Evolutionary conservation across 2,888 invertebrate species (phyloP).

Genomic region (Drosophila greeni): DNA sequence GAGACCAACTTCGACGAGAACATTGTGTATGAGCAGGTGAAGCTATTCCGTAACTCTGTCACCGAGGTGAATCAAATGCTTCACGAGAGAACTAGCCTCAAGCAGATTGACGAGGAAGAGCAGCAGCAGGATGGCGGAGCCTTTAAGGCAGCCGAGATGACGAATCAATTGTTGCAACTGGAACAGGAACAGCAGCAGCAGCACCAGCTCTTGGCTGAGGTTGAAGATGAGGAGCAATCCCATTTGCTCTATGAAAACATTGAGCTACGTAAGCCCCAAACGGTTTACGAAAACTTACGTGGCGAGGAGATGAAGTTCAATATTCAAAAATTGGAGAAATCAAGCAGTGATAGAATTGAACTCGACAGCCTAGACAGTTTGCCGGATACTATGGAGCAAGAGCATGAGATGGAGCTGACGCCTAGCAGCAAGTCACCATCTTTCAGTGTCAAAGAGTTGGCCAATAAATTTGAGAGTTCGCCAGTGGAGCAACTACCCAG

Average conservation of each 20-base stretch:
- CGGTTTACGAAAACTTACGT: conserved; percentile 77
- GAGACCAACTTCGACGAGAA: conserved; percentile 82
- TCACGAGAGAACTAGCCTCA: conserved; percentile 70
- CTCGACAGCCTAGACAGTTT: conserved; percentile 74
- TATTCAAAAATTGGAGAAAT: conserved; percentile 17
- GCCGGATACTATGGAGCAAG: conserved; percentile 52
- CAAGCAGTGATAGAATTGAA: conserved; percentile 61
- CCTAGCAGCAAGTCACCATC: conserved; percentile 77
- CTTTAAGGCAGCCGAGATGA: conserved; percentile 55
- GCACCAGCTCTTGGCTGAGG: conserved; percentile 52
- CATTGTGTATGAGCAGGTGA: conserved; percentile 86
- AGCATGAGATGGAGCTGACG: conserved; percentile 38
- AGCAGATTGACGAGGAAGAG: conserved; percentile 66
- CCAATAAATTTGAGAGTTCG: conserved; percentile 82
- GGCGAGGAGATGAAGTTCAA: conserved; percentile 75
- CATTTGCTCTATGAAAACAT: conserved; percentile 78
- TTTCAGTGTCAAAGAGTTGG: conserved; percentile 82
- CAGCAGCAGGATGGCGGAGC: conserved; percentile 50
- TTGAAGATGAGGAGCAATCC: conserved; percentile 24
- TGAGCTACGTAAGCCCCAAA: conserved; percentile 76
- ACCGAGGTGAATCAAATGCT: conserved; percentile 85
- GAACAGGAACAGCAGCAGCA: conserved; percentile 47
- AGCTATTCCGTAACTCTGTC: conserved; percentile 86
- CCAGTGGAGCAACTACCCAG: conserved; percentile 82
- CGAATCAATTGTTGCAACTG: conserved; percentile 51